A percentile compares a stretch with the other conserved stretches of the same genome.
These are phyloP conservation scores for Spizaetus ornatus DNA, from an alignment of 2,113 vertebrate genomes.

Conservation along the genomic window DNA sequence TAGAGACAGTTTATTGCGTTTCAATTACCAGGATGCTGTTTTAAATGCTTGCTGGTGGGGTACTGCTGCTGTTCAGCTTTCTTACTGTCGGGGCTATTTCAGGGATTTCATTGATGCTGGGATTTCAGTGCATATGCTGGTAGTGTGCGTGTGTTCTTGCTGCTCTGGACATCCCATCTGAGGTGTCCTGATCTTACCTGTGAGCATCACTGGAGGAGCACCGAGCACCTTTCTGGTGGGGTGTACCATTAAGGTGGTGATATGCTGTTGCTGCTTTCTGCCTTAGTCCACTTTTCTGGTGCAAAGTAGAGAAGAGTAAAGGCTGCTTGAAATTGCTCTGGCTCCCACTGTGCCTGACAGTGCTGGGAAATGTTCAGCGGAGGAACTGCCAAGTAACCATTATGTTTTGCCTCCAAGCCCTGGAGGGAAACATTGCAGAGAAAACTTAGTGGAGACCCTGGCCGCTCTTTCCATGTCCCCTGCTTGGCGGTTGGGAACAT, in stretches of 20 bases:
- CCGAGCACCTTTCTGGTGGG: neutral
- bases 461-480: neutral
- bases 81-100: neutral
- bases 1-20: neutral
- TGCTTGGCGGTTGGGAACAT: neutral
- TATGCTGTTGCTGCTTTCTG: neutral
- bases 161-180: neutral
- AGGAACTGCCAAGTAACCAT: neutral
- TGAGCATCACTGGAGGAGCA: neutral
- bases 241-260: neutral
- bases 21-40: neutral
- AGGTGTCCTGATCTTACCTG: neutral
- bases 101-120: neutral
- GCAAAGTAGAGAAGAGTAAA: neutral
- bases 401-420: neutral
- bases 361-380: neutral
- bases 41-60: neutral
- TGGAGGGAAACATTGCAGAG: neutral
- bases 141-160: neutral
- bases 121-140: neutral
- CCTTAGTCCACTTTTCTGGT: neutral
- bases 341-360: neutral
- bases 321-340: neutral
- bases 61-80: neutral
- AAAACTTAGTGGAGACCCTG: neutral